Percentiles rank a stretch among this genome's conserved stretches.
Conservation (phyloP, 2,113 vertebrate species). For the Oncorhynchus keta region DNA sequence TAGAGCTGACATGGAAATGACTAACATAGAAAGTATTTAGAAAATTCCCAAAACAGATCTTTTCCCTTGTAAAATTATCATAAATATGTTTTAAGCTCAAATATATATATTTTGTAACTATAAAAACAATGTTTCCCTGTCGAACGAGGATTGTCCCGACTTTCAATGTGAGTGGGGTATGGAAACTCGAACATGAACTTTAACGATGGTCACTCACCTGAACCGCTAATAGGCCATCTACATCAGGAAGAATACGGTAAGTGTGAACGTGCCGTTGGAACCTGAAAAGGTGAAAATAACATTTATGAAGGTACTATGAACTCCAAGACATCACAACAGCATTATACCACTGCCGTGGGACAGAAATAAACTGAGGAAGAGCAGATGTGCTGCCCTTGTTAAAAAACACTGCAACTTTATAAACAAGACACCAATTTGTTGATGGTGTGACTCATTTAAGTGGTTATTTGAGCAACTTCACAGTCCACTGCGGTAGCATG, state of each 20-base stretch:
- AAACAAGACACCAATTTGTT: neutral
- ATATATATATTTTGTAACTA: too few species aligned
- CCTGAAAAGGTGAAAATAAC: conserved; percentile 57
- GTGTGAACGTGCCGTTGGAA: conserved; percentile 85
- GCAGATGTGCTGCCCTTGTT: conserved; percentile 21
- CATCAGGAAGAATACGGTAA: conserved; percentile 83
- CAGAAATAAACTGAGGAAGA: conserved; percentile 16
- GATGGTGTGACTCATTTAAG: neutral
- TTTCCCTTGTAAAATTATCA: too few species aligned
- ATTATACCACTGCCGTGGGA: neutral
- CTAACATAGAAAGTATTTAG: conserved; percentile 40
- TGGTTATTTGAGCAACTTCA: neutral
- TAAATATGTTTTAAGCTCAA: too few species aligned
- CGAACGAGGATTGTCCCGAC: too few species aligned
- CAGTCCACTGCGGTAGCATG: too few species aligned
- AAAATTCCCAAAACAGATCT: too few species aligned
- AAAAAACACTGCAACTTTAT: neutral
- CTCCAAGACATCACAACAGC: neutral
- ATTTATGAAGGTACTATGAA: neutral
- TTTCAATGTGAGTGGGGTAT: too few species aligned
- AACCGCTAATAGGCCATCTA: conserved; percentile 81
- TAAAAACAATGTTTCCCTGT: too few species aligned
- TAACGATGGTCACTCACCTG: conserved; percentile 73
- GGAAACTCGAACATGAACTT: neutral
- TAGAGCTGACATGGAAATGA: too few species aligned